Base-by-base conservation (phyloP, 1,140 invertebrate genomes). In the Holcopasites calliopsidis region DNA sequence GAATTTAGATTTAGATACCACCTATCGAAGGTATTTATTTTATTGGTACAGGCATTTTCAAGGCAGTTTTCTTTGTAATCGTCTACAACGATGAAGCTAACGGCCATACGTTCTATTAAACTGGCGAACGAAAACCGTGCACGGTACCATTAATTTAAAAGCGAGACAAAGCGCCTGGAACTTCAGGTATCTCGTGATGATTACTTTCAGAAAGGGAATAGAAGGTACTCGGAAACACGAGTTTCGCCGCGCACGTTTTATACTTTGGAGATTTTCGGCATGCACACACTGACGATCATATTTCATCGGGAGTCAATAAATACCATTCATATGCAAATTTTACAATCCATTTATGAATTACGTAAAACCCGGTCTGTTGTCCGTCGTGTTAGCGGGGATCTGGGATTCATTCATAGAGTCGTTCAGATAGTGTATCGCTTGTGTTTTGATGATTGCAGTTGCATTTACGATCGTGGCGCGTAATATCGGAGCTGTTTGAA, bases 341-440 rank as follows among this genome's bases (percentile, higher is more conserved):
- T 55, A 35, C 23, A 68, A 81, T 70, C 28, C 50, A n/a, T 44
- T 62, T 40, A 65, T 52, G 66, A 26, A 57, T 72, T 83, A 60
- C 81, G 70, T 78, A 83, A 83, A 47, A 5, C n/a, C 40, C 44
- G 21, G 16, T 18, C 21, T 28, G 55, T 65, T 61, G 68, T 47
- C 64, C 52, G 66, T 66, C 49, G 76, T 52, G 49, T 54, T 82
- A 68, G 77, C 65, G 60, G 21, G 50, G 28, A 50, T 38, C 40
- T 16, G 60, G 7, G 69, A 47, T 83, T 82, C 81, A 83, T 83
- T 83, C 81, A 83, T 78, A 70, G 76, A 64, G 82, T 78, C 80
- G 69, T 31, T 61, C 40, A 80, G 79, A 81, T 82, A 65, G n/a
- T 21, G 35, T 11, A n/a, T 8, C 62, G 33, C 57, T 62, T 71